Conservation (phyloP, 2,888 invertebrate genomes). For the Synanthedon andrenaeformis region DNA sequence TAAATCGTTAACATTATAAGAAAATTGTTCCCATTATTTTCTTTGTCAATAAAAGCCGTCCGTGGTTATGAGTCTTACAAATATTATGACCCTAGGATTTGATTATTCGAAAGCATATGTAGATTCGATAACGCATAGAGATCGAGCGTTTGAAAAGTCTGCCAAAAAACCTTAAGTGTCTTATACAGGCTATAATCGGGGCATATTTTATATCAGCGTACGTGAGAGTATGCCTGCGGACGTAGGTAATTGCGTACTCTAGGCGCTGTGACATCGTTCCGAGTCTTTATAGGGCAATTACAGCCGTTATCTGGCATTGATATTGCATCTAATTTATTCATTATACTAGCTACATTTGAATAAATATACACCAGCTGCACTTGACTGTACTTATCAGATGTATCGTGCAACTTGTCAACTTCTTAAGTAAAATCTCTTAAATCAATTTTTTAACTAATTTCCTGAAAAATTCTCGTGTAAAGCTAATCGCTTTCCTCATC, state of each 20-base stretch:
- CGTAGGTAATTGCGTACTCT: conserved; percentile 60
- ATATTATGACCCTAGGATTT: too few relatives aligned
- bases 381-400: conserved; percentile 17
- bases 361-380: conserved; percentile 46
- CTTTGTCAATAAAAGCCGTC: too few relatives aligned
- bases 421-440: background rate
- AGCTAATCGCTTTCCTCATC: too few relatives aligned
- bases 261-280: conserved; percentile 60
- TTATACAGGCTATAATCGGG: conserved; percentile 42
- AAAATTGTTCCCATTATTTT: too few relatives aligned
- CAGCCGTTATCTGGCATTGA: conserved; percentile 66
- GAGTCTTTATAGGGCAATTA: conserved; percentile 66
- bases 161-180: conserved; percentile 37
- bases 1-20: too few relatives aligned
- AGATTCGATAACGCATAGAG: too few relatives aligned
- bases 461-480: too few relatives aligned
- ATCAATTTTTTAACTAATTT: too few relatives aligned
- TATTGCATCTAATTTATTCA: conserved; percentile 65
- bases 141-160: conserved; percentile 3
- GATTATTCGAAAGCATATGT: too few relatives aligned
- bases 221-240: conserved; percentile 52
- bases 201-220: conserved; percentile 45
- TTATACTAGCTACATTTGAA: conserved; percentile 42
- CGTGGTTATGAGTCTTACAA: too few relatives aligned
- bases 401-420: background rate